A percentile compares a stretch with the other conserved stretches of the same genome.
Conservation (phyloP, 30 jellyfish, hydroid and myxozoan genomes). For the Pseudorhiza aurosa region DNA sequence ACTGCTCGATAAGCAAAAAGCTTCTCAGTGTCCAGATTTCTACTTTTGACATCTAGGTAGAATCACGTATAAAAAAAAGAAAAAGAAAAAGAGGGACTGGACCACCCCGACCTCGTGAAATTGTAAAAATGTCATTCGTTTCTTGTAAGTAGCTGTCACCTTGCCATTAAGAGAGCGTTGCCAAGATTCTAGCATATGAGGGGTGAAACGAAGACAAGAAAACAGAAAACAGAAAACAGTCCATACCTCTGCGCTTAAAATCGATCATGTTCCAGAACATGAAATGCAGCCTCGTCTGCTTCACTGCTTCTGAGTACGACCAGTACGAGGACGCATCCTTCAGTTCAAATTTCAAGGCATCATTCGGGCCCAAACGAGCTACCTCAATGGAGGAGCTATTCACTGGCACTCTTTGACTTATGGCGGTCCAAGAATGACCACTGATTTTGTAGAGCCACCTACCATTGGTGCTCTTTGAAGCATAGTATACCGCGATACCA, state of each 20-base stretch:
- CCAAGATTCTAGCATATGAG: too few species aligned
- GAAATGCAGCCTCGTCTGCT: constrained; percentile 50
- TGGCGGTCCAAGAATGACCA: not conserved
- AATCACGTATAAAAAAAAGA: too few species aligned
- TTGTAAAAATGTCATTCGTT: too few species aligned
- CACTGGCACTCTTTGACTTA: not conserved
- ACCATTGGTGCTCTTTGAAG: constrained; percentile 42
- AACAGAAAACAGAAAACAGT: too few species aligned
- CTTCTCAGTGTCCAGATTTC: too few species aligned
- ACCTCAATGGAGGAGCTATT: not conserved
- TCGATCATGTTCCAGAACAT: constrained; percentile 80
- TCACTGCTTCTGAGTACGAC: constrained; percentile 53
- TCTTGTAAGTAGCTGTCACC: too few species aligned
- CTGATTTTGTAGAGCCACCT: constrained; percentile 55
- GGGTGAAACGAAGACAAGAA: too few species aligned
- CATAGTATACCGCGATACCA: constrained; percentile 59
- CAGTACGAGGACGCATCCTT: constrained; percentile 41
- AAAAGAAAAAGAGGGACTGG: too few species aligned
- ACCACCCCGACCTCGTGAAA: too few species aligned
- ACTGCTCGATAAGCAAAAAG: too few species aligned
- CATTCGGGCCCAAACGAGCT: constrained; percentile 48
- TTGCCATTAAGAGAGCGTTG: too few species aligned
- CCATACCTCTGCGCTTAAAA: constrained; percentile 28
- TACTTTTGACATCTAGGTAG: too few species aligned
- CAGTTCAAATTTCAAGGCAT: constrained; percentile 45